Conservation (phyloP, 1,140 invertebrate species). For the Melipona quadrifasciata region DNA sequence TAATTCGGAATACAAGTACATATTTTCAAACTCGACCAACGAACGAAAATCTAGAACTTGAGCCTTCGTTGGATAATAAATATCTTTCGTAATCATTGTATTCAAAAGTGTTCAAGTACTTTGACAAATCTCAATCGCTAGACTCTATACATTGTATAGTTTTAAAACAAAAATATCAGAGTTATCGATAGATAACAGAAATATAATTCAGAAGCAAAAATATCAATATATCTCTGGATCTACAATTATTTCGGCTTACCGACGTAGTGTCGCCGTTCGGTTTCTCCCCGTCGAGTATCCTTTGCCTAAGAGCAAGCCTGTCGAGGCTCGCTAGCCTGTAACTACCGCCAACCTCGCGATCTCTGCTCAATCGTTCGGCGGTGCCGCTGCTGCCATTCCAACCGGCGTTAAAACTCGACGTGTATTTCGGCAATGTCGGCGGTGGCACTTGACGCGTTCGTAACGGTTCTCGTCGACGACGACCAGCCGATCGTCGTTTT, state of each 20-base stretch:
- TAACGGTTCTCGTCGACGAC: slow-evolving; percentile 47
- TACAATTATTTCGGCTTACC: slow-evolving; percentile 71
- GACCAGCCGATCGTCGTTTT: slow-evolving; percentile 66
- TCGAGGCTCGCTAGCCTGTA: slow-evolving; percentile 87
- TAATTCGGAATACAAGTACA: too few species aligned
- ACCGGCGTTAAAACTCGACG: slow-evolving; percentile 83
- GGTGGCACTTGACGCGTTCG: slow-evolving; percentile 83
- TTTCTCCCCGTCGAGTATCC: slow-evolving; percentile 84
- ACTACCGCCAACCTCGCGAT: slow-evolving; percentile 84
- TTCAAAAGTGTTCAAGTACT: too few species aligned
- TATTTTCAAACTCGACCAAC: too few species aligned
- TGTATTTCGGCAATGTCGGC: slow-evolving; percentile 86
- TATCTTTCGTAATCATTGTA: too few species aligned
- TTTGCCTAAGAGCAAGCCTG: slow-evolving; percentile 86
- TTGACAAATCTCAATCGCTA: too few species aligned
- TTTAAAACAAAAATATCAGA: neutral
- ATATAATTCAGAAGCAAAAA: neutral
- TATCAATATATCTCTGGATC: neutral
- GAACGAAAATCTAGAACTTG: too few species aligned
- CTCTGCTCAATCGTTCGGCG: slow-evolving; percentile 80
- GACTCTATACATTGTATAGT: neutral
- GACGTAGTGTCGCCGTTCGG: slow-evolving; percentile 76
- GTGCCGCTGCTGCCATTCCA: slow-evolving; percentile 81
- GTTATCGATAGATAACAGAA: neutral
- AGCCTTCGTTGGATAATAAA: too few species aligned